A percentile compares a stretch with the other conserved stretches of the same genome.
These are phyloP conservation scores for Drosophila hamatofila DNA, from an alignment of 2,888 invertebrate genomes.

Conservation along the genomic window DNA sequence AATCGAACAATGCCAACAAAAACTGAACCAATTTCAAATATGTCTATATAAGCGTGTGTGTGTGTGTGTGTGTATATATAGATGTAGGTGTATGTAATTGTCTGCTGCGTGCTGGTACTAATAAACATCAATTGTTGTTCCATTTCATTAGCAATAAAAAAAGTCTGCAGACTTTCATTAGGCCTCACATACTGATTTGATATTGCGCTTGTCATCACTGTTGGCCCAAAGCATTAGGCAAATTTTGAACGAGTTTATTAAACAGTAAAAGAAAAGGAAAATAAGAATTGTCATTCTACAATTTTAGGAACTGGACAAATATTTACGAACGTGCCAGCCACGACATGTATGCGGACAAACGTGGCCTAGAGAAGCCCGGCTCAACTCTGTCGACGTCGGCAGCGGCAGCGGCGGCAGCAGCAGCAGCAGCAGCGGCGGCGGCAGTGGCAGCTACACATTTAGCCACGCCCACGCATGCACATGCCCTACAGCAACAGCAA, in stretches of 20 bases:
- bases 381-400: constrained; percentile 55
- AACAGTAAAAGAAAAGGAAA: constrained; percentile 14
- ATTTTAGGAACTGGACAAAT: constrained; percentile 65
- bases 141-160: constrained; percentile 64
- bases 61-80: constrained; percentile 17
- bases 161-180: constrained; percentile 71
- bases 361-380: constrained; percentile 68
- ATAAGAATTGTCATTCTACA: constrained; percentile 36
- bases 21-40: constrained; percentile 50
- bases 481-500: constrained; percentile 58
- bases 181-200: constrained; percentile 45
- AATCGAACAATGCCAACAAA: constrained; percentile 54
- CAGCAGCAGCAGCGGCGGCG: constrained; percentile 37
- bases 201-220: constrained; percentile 39
- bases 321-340: constrained; percentile 66
- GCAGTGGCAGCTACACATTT: constrained; percentile 62
- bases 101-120: constrained; percentile 22
- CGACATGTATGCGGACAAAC: constrained; percentile 77
- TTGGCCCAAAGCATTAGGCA: constrained; percentile 38
- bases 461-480: constrained; percentile 61
- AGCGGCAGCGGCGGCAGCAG: constrained; percentile 42
- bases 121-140: constrained; percentile 66
- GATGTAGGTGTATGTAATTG: constrained; percentile 18
- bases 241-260: constrained; percentile 31
- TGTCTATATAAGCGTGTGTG: neutral